Evolutionary conservation across 2,888 invertebrate species (phyloP).

Genomic region (Lasioglossum morio): DNA sequence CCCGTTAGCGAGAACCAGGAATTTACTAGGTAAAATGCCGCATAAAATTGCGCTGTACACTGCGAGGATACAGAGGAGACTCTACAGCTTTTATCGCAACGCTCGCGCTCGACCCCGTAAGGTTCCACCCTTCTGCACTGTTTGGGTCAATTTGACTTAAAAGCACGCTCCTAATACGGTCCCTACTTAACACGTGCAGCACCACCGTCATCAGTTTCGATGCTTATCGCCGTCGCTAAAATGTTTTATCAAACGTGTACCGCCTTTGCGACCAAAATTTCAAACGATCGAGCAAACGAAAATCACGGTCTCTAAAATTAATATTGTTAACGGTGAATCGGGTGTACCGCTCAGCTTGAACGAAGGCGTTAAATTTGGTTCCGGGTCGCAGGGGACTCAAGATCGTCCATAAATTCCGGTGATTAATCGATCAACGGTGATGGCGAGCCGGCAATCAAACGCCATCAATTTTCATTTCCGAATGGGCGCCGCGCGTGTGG

Average conservation of each 20-base stretch:
- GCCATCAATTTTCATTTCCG: constrained; percentile 20
- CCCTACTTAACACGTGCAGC: no score
- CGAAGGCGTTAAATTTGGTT: background rate
- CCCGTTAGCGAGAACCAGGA: background rate
- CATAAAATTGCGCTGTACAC: background rate
- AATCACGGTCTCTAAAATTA: no score
- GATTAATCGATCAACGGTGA: background rate
- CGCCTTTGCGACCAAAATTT: no score
- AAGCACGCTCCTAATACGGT: background rate
- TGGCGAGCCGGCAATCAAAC: background rate
- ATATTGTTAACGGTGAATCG: no score
- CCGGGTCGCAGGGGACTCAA: background rate
- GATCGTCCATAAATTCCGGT: background rate
- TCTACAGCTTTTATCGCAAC: background rate
- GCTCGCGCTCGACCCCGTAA: no score
- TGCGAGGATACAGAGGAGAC: background rate
- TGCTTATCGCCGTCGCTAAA: no score
- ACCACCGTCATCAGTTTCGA: no score
- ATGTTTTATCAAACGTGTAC: no score
- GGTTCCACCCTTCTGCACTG: background rate
- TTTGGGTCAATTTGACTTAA: background rate
- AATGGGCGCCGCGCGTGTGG: constrained; percentile 14
- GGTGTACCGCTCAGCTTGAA: background rate
- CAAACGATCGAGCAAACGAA: no score
- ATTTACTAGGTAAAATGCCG: background rate